A percentile compares a stretch with the other conserved stretches of the same genome.
phyloP scores from a whole-genome alignment of 2,113 vertebrate species.

The Pomatostomus ruficeps region DNA sequence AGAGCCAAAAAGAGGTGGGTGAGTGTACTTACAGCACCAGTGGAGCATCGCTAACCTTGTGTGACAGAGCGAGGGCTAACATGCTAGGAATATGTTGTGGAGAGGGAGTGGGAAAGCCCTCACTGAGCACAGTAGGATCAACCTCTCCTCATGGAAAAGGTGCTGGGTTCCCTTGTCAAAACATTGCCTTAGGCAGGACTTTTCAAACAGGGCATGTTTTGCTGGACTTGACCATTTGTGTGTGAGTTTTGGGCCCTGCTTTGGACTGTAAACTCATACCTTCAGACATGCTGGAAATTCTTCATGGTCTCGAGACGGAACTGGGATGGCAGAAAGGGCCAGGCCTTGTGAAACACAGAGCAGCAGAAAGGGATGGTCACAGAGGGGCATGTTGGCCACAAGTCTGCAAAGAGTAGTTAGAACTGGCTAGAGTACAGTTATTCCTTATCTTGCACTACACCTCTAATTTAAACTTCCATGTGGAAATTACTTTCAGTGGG shows the following conservation, averaged over 20 bases:
- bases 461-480: background rate
- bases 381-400: background rate
- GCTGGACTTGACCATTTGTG: background rate
- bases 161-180: background rate
- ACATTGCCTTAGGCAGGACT: background rate
- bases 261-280: background rate
- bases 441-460: background rate
- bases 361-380: background rate
- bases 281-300: background rate
- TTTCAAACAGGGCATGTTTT: background rate
- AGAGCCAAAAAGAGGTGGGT: background rate
- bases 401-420: background rate
- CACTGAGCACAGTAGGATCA: background rate
- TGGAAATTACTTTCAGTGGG: background rate
- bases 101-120: background rate
- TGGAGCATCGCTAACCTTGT: background rate
- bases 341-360: background rate
- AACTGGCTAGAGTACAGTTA: background rate
- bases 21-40: background rate
- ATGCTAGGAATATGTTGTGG: rapidly evolving
- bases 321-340: background rate
- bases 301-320: background rate
- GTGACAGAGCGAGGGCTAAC: background rate
- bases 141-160: background rate
- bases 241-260: background rate